phyloP scores from a whole-genome alignment of 2,888 invertebrate species.

The Eulithis prunata region DNA sequence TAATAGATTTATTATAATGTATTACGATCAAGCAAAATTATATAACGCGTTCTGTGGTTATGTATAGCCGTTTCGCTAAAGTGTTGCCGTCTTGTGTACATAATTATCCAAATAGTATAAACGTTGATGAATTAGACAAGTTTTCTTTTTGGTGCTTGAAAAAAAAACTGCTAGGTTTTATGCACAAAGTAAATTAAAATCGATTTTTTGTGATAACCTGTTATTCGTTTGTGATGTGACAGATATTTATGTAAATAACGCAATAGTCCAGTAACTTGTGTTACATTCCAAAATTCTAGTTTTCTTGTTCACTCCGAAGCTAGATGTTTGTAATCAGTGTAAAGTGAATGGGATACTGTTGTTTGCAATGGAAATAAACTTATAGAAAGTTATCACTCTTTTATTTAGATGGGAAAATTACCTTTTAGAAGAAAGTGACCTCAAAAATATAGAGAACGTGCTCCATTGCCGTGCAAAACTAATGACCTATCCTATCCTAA shows the following conservation, averaged over 20 bases:
- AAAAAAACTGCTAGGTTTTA: constrained; percentile 47
- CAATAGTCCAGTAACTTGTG: constrained; percentile 65
- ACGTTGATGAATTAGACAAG: constrained; percentile 47
- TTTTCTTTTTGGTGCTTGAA: constrained; percentile 60
- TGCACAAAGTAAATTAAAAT: constrained; percentile 63
- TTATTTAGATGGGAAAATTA: constrained; percentile 40
- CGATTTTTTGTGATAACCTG: constrained; percentile 45
- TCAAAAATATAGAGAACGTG: too few relatives aligned
- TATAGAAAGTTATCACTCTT: constrained; percentile 70
- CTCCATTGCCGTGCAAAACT: too few relatives aligned
- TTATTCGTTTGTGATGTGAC: constrained; percentile 48
- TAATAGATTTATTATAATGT: constrained; percentile 77
- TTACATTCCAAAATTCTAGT: constrained; percentile 75
- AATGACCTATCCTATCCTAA: too few relatives aligned
- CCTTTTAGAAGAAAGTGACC: too few relatives aligned
- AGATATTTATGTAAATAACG: constrained; percentile 64
- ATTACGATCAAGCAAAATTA: constrained; percentile 75
- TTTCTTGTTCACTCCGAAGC: constrained; percentile 57
- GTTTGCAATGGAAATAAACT: constrained; percentile 78
- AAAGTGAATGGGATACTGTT: constrained; percentile 75
- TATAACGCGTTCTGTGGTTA: constrained; percentile 58
- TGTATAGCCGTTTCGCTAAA: constrained; percentile 47
- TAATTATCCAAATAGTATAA: constrained; percentile 59
- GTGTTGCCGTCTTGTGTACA: constrained; percentile 68
- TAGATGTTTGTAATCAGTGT: constrained; percentile 58